Percentiles rank a stretch among this genome's conserved stretches.
These are phyloP conservation scores for Myiothlypis chrysogaster DNA, from an alignment of 2,797 vertebrate genomes.

Conservation along the genomic window DNA sequence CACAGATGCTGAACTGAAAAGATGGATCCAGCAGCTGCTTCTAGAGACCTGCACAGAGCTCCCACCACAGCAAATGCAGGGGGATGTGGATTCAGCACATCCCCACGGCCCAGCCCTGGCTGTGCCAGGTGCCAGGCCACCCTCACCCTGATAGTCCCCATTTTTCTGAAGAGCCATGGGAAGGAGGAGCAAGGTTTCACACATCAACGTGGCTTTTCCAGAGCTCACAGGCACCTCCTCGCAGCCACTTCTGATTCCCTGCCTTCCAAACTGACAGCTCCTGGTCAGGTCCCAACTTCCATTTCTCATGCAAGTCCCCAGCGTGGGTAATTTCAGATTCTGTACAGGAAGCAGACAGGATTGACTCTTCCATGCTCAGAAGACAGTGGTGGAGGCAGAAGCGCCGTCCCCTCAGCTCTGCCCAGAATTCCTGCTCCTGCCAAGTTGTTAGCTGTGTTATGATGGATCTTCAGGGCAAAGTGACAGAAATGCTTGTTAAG, in stretches of 20 bases:
- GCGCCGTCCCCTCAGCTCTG: background rate
- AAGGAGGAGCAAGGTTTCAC: background rate
- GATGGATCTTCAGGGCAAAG: background rate
- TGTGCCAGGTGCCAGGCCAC: background rate
- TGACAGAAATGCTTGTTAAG: conserved; percentile 38
- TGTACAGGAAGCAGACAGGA: background rate
- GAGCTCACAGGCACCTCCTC: background rate
- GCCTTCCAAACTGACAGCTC: background rate
- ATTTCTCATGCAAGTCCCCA: background rate
- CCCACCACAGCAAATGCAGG: background rate
- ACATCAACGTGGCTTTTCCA: background rate
- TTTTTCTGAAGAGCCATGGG: background rate
- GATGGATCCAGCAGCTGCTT: background rate
- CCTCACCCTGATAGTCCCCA: background rate
- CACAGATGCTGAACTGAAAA: background rate
- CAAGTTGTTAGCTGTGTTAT: conserved; percentile 10
- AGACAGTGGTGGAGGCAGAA: background rate
- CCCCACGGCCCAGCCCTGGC: background rate
- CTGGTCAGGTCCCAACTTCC: background rate
- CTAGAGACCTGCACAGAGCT: background rate
- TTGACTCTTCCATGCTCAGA: conserved; percentile 2
- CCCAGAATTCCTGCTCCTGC: background rate
- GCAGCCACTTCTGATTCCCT: background rate
- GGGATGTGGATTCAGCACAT: background rate
- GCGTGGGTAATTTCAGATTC: background rate